Base-by-base conservation (phyloP, 2,113 vertebrate species). In the Saccopteryx bilineata region DNA sequence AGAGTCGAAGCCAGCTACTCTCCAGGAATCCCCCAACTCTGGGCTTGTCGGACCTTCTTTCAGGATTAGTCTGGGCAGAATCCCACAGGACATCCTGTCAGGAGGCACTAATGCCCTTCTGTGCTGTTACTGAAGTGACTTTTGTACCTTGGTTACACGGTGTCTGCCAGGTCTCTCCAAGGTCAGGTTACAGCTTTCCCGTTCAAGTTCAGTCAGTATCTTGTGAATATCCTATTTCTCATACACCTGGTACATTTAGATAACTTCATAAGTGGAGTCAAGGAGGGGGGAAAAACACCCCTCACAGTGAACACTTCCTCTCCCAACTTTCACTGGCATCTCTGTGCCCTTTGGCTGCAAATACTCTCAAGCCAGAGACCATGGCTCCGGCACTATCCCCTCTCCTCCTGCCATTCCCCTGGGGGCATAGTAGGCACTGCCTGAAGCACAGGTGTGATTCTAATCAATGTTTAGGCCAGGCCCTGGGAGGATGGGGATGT, bases 141-240 rank as follows among this genome's bases (percentile, higher is more conserved):
- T 85, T 65, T 61, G 10, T 18, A 21, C 8, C 8, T 23, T 48
- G 31, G 15, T 21, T n/a, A 61, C 10, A 19, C 21, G 33, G 13
- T 17, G 23, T 18, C 66, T 75, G 46, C 13, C 58, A 83, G 48
- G 0, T 31, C 60, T 52, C 56, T 83, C 69, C 14, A 24, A 10
- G 48, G n/a, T 46, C 24, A 54, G 79, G 60, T 50, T 28, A 54
- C 10, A 74, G 66, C 74, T 80, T 68, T 33, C 58, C 33, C 58
- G 72, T 46, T 68, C 60, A 9, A 11, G 48, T 50, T 82, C 48
- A 58, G 33, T 63, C 54, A 65, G 54, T 13, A 28, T 87, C 31
- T 76, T 92, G 56, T 68, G 54, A 81, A 10, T 60, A 72, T 68
- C 56, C 56, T 52, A 19, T 68, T 91, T 89, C 56, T 90, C 24